phyloP scores from a whole-genome alignment of 2,797 vertebrate species.

The Acanthurus leucopareius region DNA sequence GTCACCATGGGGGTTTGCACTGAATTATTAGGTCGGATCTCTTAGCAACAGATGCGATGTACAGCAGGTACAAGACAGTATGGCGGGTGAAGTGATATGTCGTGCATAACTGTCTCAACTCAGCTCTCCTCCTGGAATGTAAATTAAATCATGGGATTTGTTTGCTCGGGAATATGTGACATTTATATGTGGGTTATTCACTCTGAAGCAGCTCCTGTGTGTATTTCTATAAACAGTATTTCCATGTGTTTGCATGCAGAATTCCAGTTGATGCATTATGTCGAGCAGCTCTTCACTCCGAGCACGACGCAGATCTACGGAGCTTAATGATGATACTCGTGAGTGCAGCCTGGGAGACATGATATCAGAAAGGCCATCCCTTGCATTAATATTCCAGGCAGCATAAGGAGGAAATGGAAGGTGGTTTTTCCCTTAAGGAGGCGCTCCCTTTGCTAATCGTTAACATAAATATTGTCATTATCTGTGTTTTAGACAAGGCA shows the following conservation, averaged over 20 bases:
- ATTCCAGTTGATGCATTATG: slow-evolving; percentile 32
- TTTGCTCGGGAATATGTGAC: not conserved
- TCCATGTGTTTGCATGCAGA: slow-evolving; percentile 24
- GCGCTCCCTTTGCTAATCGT: slow-evolving; percentile 69
- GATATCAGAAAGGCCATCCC: slow-evolving; percentile 66
- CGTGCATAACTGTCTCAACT: slow-evolving; percentile 10
- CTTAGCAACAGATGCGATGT: slow-evolving; percentile 32
- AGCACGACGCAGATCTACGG: slow-evolving; percentile 31
- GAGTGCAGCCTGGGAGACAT: slow-evolving; percentile 52
- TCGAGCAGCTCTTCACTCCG: slow-evolving; percentile 24
- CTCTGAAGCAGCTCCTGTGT: slow-evolving; percentile 4
- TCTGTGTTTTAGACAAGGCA: slow-evolving; percentile 63
- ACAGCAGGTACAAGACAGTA: slow-evolving; percentile 18
- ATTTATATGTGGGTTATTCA: not conserved
- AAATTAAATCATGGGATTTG: not conserved
- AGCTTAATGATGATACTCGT: slow-evolving; percentile 68
- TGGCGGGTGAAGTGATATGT: slow-evolving; percentile 6
- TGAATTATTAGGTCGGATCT: slow-evolving; percentile 47
- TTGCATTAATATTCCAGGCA: slow-evolving; percentile 77
- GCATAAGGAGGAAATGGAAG: slow-evolving; percentile 49
- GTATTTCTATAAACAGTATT: slow-evolving; percentile 4
- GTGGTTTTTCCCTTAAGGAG: slow-evolving; percentile 70
- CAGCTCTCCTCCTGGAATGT: slow-evolving; percentile 11
- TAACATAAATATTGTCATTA: slow-evolving; percentile 74
- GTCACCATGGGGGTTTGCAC: slow-evolving; percentile 43